Percentiles rank a stretch among this genome's conserved stretches.
Conservation (phyloP, 2,888 invertebrate genomes). For the Amphipoea oculea region DNA sequence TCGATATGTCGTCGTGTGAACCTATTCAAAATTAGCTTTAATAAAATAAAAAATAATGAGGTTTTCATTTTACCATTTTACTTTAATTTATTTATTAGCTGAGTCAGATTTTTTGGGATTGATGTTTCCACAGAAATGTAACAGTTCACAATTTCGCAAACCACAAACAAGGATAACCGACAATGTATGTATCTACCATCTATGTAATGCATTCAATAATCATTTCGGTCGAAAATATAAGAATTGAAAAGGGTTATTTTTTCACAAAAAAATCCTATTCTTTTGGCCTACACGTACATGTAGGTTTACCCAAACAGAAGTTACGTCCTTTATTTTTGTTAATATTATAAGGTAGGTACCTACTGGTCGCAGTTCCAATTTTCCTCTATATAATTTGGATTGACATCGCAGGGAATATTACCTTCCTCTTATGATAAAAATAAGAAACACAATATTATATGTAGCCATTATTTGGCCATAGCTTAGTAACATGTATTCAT, state of each 20-base stretch:
- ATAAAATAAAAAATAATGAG: no score
- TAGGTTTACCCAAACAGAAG: background rate
- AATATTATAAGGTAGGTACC: constrained; percentile 12
- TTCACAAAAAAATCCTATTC: background rate
- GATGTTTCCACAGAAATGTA: background rate
- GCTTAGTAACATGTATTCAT: constrained; percentile 6
- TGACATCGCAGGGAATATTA: constrained; percentile 27
- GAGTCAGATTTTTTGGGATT: background rate
- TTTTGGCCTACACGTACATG: background rate
- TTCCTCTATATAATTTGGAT: constrained; percentile 37
- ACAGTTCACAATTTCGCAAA: background rate
- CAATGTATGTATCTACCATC: background rate
- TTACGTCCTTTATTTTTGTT: constrained; percentile 13
- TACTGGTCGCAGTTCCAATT: constrained; percentile 44
- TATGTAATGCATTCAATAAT: background rate
- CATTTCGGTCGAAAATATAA: no score
- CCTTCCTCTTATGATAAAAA: constrained; percentile 19
- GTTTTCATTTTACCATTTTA: background rate
- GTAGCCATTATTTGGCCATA: background rate
- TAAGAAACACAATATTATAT: constrained; percentile 21
- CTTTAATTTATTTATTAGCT: no score
- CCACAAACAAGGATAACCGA: background rate
- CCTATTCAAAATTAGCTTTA: no score
- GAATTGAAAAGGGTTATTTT: background rate
- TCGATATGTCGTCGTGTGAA: no score